A percentile compares a stretch with the other conserved stretches of the same genome.
phyloP scores from a whole-genome alignment of 2,888 invertebrate species.

The Blastobasis adustella region DNA sequence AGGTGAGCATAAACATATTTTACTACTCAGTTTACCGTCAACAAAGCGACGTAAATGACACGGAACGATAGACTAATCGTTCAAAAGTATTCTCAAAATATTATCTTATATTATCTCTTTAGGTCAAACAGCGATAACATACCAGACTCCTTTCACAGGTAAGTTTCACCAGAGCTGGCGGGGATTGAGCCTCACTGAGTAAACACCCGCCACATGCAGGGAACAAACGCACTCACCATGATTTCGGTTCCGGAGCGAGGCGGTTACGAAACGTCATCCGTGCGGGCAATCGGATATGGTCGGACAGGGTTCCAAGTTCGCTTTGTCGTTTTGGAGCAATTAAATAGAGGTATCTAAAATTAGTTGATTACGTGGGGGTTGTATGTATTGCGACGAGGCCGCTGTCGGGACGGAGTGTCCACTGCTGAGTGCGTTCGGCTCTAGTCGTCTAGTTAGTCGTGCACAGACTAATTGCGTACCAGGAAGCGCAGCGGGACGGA shows the following conservation, averaged over 20 bases:
- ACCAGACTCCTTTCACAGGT: not conserved
- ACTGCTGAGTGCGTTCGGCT: slow-evolving; percentile 27
- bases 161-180: too few relatives aligned
- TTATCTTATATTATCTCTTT: slow-evolving; percentile 9
- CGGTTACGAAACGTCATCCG: slow-evolving; percentile 45
- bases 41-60: too few relatives aligned
- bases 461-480: slow-evolving; percentile 21
- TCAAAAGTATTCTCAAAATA: too few relatives aligned
- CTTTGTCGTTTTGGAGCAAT: too few relatives aligned
- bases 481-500: slow-evolving; percentile 35
- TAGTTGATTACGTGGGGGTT: slow-evolving; percentile 27
- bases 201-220: slow-evolving; percentile 25
- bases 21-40: too few relatives aligned
- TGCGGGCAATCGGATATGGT: slow-evolving; percentile 22
- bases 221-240: slow-evolving; percentile 46
- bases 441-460: slow-evolving; percentile 19
- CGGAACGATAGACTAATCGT: too few relatives aligned
- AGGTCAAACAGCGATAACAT: not conserved
- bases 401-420: slow-evolving; percentile 34
- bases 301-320: too few relatives aligned
- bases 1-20: too few relatives aligned
- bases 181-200: slow-evolving; percentile 11
- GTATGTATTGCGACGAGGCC: slow-evolving; percentile 31
- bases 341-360: slow-evolving; percentile 37
- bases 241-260: slow-evolving; percentile 33